Evolutionary conservation across 2,888 invertebrate species (phyloP), one percentile per base, ranked within the genome.

Genomic region (Gymnocheta viridis): DNA sequence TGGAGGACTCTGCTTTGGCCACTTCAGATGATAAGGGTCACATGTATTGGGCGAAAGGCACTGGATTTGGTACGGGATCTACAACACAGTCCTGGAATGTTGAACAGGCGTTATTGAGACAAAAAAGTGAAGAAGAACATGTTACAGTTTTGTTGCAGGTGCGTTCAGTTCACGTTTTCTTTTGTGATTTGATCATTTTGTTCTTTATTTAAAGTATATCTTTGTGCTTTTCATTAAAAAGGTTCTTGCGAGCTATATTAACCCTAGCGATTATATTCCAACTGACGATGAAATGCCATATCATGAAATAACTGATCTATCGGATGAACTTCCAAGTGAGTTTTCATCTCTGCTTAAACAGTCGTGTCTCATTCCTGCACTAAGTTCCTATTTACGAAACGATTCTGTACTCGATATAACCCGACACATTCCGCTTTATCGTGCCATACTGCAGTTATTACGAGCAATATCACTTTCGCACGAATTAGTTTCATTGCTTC

Each of bases 341-440:
- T 96, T 98, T 91, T 93, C 95, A 24, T 96, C 96, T 83, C 93
- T 98, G 38, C 91, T 98, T 19, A 94, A 95, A 54, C 94, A 95
- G 89, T 98, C 98, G 82, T 96, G 97, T 88, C 93, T 98, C 22
- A 94, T 98, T 84, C 96, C 97, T 22, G 97, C 97, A 24, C 94
- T 98, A 29, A 96, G 97, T 88, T 97, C 97, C 0, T 98, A 98
- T 90, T 93, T 98, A 72, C 94, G 98, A 87, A 98, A 98, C 89
- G 98, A 98, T 92, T 98, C 98, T 94, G 98, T 98, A 87, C 93
- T 98, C 91, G 98, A 98, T 93, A 98, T 98, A 96, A 97, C 98
- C n/a, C 94, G 98, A 19, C 98, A 98, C 93, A 97, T 98, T 92
- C 98, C 98, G 29, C 93, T 98, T 88, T 98, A 98, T 93, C 95